Conservation (phyloP, 1,140 invertebrate genomes). For the Maniola jurtina region DNA sequence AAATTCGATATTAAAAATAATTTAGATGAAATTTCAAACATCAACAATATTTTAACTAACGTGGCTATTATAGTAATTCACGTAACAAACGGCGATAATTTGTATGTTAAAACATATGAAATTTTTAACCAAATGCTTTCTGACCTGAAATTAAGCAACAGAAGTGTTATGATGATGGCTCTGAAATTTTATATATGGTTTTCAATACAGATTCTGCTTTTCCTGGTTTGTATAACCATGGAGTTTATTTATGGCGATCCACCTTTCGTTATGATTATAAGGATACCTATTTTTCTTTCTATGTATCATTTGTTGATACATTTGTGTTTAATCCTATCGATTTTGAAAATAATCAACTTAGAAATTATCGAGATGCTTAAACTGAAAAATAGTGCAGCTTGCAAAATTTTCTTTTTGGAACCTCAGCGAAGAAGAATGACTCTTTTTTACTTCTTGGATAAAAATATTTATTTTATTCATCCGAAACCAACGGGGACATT, state of each 20-base stretch:
- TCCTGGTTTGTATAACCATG: conserved; percentile 35
- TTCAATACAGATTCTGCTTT: conserved; percentile 27
- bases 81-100: conserved; percentile 28
- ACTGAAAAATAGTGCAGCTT: conserved; percentile 1
- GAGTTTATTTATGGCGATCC: conserved; percentile 40
- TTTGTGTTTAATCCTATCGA: conserved; percentile 45
- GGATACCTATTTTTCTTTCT: conserved; percentile 49
- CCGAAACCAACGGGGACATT: conserved; percentile 17
- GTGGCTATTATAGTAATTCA: conserved; percentile 43
- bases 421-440: conserved; percentile 11
- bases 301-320: conserved; percentile 49
- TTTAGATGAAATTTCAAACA: conserved; percentile 39
- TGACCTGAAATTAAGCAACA: conserved; percentile 35
- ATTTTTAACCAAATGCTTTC: conserved; percentile 37
- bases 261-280: conserved; percentile 45
- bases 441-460: conserved; percentile 36
- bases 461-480: conserved; percentile 42
- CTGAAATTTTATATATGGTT: conserved; percentile 48
- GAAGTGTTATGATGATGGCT: conserved; percentile 39
- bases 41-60: conserved; percentile 47
- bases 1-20: conserved; percentile 38
- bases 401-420: conserved; percentile 18
- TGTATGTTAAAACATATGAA: conserved; percentile 36
- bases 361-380: conserved; percentile 35
- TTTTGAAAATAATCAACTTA: conserved; percentile 49